Percentiles rank a stretch among this genome's conserved stretches.
Evolutionary conservation across 2,797 vertebrate genomes (phyloP).

Genomic region (Paramormyrops hopkinsi): DNA sequence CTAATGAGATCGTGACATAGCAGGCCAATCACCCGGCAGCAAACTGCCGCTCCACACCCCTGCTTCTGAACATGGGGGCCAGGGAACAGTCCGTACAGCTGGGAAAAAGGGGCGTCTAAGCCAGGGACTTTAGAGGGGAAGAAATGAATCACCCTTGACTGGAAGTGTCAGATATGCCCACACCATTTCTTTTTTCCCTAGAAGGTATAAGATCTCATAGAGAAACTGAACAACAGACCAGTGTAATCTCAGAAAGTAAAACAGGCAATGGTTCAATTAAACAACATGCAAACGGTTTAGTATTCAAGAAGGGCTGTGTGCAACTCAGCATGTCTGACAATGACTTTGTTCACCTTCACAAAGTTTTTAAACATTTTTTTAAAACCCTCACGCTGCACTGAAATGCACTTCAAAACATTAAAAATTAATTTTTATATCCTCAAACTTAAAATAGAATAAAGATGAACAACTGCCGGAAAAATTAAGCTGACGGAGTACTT

Average conservation of each 20-base stretch:
- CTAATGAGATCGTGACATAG: not conserved
- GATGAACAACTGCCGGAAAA: not conserved
- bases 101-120: not conserved
- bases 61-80: not conserved
- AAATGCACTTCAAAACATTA: not conserved
- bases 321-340: not conserved
- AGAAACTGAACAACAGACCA: not conserved
- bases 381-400: not conserved
- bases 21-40: not conserved
- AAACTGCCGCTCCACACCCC: not conserved
- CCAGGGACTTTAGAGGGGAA: not conserved
- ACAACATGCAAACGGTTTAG: not conserved
- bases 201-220: not conserved
- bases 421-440: not conserved
- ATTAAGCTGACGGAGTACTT: not conserved
- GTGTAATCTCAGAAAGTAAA: not conserved
- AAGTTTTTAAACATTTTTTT: not conserved
- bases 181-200: not conserved
- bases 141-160: not conserved
- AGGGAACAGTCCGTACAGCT: not conserved
- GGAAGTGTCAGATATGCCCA: not conserved
- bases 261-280: not conserved
- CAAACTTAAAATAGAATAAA: constrained; percentile 1
- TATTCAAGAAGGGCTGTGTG: not conserved
- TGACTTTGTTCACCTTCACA: not conserved